Evolutionary conservation across 1,140 invertebrate genomes (phyloP).

Genomic region (Eueides isabella): DNA sequence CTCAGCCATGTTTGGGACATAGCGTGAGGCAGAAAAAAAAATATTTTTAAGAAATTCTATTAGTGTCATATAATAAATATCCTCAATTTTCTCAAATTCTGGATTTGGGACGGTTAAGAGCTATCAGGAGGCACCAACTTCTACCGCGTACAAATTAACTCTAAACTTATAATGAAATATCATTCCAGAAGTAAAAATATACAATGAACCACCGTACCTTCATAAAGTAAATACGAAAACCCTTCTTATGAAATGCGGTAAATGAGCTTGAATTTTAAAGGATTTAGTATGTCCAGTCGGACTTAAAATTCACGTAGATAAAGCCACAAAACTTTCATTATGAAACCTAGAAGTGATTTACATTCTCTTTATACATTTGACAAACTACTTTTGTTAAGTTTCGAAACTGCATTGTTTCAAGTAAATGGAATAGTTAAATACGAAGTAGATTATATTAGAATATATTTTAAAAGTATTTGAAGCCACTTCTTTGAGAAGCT

Average conservation of each 20-base stretch:
- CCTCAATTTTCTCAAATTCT: no score
- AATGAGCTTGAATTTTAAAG: slow-evolving; percentile 6
- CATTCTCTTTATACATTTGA: slow-evolving; percentile 12
- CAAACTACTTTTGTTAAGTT: slow-evolving; percentile 4
- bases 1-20: no score
- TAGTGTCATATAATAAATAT: no score
- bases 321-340: slow-evolving; percentile 5
- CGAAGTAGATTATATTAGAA: no score
- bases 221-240: slow-evolving; percentile 5
- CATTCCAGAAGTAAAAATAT: background rate
- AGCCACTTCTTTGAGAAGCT: no score
- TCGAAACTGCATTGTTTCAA: background rate
- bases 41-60: no score
- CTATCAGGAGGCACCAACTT: no score
- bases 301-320: slow-evolving; percentile 10
- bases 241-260: slow-evolving; percentile 9
- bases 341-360: slow-evolving; percentile 7
- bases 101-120: no score
- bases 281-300: background rate
- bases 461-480: no score
- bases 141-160: no score
- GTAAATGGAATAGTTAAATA: background rate
- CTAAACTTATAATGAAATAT: background rate
- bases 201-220: background rate
- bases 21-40: no score